Conservation (phyloP, 2,888 invertebrate species). For the Hoplodrina ambigua region DNA sequence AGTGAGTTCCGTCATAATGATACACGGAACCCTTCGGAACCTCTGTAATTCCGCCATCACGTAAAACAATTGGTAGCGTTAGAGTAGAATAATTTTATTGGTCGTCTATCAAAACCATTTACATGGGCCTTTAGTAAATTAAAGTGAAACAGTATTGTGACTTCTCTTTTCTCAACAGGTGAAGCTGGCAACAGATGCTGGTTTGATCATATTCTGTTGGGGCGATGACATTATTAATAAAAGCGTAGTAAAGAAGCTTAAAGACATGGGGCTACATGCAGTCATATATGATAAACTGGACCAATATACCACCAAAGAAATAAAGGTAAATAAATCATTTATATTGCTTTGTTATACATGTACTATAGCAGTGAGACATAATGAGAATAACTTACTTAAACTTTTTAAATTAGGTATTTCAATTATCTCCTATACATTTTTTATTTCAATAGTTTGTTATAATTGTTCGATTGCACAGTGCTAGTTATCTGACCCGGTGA, state of each 20-base stretch:
- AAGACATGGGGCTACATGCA: constrained; percentile 97
- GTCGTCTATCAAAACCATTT: no score
- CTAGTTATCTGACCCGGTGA: background rate
- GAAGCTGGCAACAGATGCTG: constrained; percentile 94
- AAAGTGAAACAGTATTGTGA: background rate
- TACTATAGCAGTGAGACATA: constrained; percentile 19
- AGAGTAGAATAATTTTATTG: background rate
- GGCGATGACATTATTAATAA: constrained; percentile 98
- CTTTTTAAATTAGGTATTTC: background rate
- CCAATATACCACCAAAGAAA: constrained; percentile 92
- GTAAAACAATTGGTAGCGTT: background rate
- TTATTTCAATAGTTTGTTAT: background rate
- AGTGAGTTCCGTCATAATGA: no score
- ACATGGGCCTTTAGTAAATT: background rate
- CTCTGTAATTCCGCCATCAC: background rate
- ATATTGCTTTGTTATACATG: background rate
- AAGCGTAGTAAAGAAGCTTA: constrained; percentile 95
- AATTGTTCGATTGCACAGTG: background rate
- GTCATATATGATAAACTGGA: constrained; percentile 99
- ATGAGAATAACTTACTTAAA: constrained; percentile 10
- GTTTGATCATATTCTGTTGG: constrained; percentile 98
- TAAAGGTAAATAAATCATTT: constrained; percentile 85
- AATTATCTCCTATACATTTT: background rate
- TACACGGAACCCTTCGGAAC: no score
- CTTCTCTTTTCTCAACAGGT: constrained; percentile 87